Base-by-base conservation (phyloP, 2,888 invertebrate genomes). In the Scaptomyza parva region DNA sequence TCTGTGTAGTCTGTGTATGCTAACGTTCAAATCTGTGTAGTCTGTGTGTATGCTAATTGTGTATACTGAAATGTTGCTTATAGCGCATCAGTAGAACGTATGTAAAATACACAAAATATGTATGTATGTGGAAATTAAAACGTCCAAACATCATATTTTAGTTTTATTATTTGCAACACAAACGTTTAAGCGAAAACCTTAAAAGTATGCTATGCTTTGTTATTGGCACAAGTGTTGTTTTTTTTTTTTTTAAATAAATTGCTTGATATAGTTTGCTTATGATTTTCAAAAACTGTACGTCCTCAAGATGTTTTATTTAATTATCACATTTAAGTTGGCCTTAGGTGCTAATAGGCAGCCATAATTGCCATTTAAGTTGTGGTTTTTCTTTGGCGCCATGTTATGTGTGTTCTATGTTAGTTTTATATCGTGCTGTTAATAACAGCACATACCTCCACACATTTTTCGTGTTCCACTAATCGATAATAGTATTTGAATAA, bases 191-290 rank as follows among this genome's bases (percentile, higher is more conserved):
- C 9, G n/a, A n/a, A 3, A n/a, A n/a, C 3, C 60, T 39, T 7
- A 47, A 48, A 61, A 33, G 60, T 61, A 61, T 47, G 62, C 60
- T 26, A 40, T 9, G n/a, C 0, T 24, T 20, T 35, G 26, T 30
- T 37, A 2, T n/a, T 22, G 9, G 2, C 18, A 37, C 22, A 12
- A 30, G 1, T 12, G 14, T 7, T 14, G 35, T 9, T 50, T 12
- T 1, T 24, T 24, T 24, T 24, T n/a, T n/a, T n/a, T n/a, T n/a
- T n/a, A n/a, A n/a, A n/a, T n/a, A 6, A 14, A 14, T 14, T 2
- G 6, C 8, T 24, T 24, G 11, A 17, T 17, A 9, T 17, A 0
- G 7, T 9, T 9, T 2, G 9, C n/a, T 2, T 30, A 11, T 35
- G 2, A 1, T n/a, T 6, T 14, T 6, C 5, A 35, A 7, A 14